Evolutionary conservation across 2,888 invertebrate genomes (phyloP).

Genomic region (Dasypolia templi): DNA sequence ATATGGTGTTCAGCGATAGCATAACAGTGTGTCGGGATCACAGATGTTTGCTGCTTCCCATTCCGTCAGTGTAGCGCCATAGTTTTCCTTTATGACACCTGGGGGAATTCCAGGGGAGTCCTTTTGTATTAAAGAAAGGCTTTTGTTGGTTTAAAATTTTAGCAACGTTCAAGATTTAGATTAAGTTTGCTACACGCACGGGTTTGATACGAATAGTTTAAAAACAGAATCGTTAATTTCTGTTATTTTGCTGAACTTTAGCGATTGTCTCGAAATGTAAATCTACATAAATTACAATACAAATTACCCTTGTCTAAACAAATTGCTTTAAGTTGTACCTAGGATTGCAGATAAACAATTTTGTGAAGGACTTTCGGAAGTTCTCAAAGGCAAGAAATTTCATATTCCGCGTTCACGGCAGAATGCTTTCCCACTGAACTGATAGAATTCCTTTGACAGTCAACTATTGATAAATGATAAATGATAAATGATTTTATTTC

Average conservation of each 20-base stretch:
- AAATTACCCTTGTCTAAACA: neutral
- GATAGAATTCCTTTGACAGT: conserved; percentile 59
- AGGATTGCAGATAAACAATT: conserved; percentile 41
- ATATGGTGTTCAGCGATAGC: neutral
- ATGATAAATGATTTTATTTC: too few species aligned
- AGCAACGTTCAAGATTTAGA: conserved; percentile 39
- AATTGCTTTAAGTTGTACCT: conserved; percentile 8
- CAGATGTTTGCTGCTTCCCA: conserved; percentile 29
- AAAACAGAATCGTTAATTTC: conserved; percentile 17
- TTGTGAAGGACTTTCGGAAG: conserved; percentile 40
- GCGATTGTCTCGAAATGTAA: conserved; percentile 4
- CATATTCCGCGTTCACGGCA: conserved; percentile 57
- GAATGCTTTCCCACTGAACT: conserved; percentile 57
- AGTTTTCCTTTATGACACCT: conserved; percentile 45
- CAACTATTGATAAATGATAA: conserved; percentile 51
- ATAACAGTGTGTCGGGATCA: conserved; percentile 9
- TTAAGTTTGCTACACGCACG: conserved; percentile 22
- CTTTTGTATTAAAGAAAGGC: conserved; percentile 50
- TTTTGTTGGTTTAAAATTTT: conserved; percentile 41
- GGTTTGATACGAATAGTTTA: conserved; percentile 12
- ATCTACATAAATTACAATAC: conserved; percentile 3
- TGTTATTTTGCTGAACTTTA: conserved; percentile 4
- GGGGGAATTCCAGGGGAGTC: conserved; percentile 30
- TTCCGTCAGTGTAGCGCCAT: conserved; percentile 30
- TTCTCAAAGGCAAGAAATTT: conserved; percentile 64